Evolutionary conservation across 2,113 vertebrate species (phyloP).

Genomic region (Rhinolophus ferrumequinum): DNA sequence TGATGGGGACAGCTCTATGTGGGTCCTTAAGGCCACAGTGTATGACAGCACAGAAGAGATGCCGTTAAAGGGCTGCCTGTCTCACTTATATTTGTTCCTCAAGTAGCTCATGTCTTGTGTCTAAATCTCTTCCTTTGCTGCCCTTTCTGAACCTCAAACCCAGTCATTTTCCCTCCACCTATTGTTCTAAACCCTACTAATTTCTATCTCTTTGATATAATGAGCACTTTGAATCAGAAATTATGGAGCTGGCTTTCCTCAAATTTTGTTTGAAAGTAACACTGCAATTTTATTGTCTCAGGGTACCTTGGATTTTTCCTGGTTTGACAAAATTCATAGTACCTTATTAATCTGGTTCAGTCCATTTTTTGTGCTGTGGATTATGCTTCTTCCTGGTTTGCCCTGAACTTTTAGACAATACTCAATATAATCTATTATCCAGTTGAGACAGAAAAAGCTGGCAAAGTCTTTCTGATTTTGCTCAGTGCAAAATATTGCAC

Average conservation of each 20-base stretch:
- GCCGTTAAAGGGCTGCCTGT: accelerated
- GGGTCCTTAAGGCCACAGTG: neutral
- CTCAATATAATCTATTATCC: neutral
- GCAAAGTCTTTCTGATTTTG: neutral
- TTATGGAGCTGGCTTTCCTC: neutral
- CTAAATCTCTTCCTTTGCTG: neutral
- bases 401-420: neutral
- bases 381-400: neutral
- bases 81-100: neutral
- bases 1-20: neutral
- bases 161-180: neutral
- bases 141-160: neutral
- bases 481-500: neutral
- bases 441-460: neutral
- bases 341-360: neutral
- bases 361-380: neutral
- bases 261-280: neutral
- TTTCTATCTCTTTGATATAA: neutral
- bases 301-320: neutral
- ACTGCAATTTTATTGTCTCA: neutral
- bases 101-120: neutral
- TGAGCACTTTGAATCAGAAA: neutral
- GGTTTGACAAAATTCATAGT: neutral
- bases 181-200: neutral
- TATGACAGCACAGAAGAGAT: too few species aligned